These are phyloP conservation scores for Catharus bicknelli DNA, from an alignment of 2,113 vertebrate genomes.

Conservation along the genomic window DNA sequence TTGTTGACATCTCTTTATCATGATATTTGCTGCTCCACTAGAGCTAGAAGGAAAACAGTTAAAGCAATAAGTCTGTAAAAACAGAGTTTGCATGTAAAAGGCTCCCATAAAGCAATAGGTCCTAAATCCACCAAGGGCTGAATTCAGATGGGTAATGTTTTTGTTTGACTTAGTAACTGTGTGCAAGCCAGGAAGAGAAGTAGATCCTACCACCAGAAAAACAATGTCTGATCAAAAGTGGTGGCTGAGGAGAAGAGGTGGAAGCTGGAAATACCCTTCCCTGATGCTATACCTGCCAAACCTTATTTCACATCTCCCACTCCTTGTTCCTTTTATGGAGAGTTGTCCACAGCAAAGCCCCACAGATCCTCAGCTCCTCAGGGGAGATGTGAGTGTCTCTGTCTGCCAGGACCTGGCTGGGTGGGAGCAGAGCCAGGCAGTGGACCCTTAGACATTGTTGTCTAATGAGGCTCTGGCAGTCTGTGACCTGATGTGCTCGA, in stretches of 20 bases:
- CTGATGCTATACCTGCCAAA: background rate
- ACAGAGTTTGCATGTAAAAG: background rate
- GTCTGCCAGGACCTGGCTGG: background rate
- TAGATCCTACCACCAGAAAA: background rate
- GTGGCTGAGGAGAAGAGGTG: background rate
- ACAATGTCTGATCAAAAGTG: background rate
- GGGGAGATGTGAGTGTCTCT: background rate
- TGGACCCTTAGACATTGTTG: background rate
- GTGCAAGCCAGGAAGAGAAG: background rate
- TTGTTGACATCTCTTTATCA: background rate
- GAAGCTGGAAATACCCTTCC: background rate
- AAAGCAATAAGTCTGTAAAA: background rate
- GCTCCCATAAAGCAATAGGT: background rate
- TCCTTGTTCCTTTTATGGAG: background rate
- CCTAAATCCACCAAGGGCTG: background rate
- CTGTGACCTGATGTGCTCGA: fast-evolving
- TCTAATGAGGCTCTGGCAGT: background rate
- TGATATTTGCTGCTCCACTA: background rate
- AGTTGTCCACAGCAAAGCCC: background rate
- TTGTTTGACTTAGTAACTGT: background rate
- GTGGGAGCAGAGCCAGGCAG: background rate
- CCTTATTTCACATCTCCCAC: background rate
- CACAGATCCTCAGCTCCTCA: background rate
- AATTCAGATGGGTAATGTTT: background rate
- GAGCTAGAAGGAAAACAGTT: background rate